These are phyloP conservation scores for Gymnoscelis rufifasciata DNA, from an alignment of 2,888 invertebrate species.

Conservation along the genomic window DNA sequence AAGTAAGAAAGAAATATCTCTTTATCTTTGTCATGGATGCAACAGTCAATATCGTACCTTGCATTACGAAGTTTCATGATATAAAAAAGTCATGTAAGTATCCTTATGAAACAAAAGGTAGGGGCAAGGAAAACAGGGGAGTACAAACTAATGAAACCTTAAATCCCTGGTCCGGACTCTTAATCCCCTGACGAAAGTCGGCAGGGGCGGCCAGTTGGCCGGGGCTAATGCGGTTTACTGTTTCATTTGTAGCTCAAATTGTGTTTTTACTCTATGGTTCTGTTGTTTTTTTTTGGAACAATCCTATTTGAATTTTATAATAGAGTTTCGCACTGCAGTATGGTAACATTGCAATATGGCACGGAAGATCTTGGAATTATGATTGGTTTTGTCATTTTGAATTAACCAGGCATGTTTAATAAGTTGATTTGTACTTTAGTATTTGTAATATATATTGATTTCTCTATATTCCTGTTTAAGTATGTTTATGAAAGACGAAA, in stretches of 20 bases:
- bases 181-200: slow-evolving; percentile 73
- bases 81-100: too few relatives aligned
- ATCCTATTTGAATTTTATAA: slow-evolving; percentile 44
- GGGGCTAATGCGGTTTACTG: slow-evolving; percentile 74
- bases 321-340: slow-evolving; percentile 15
- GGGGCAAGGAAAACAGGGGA: slow-evolving; percentile 32
- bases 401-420: too few relatives aligned
- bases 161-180: slow-evolving; percentile 77
- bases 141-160: slow-evolving; percentile 75
- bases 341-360: slow-evolving; percentile 16
- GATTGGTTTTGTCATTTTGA: slow-evolving; percentile 1
- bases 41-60: too few relatives aligned
- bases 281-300: slow-evolving; percentile 56
- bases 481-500: too few relatives aligned
- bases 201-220: slow-evolving; percentile 65
- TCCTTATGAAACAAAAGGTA: slow-evolving; percentile 13
- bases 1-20: too few relatives aligned
- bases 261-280: slow-evolving; percentile 65
- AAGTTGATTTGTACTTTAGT: too few relatives aligned
- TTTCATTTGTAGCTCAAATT: slow-evolving; percentile 71
- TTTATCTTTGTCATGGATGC: too few relatives aligned
- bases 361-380: slow-evolving; percentile 7
- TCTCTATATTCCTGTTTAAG: too few relatives aligned
- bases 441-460: too few relatives aligned
- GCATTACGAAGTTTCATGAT: too few relatives aligned